Evolutionary conservation across 2,113 vertebrate species (phyloP).

Genomic region (Ictidomys tridecemlineatus): DNA sequence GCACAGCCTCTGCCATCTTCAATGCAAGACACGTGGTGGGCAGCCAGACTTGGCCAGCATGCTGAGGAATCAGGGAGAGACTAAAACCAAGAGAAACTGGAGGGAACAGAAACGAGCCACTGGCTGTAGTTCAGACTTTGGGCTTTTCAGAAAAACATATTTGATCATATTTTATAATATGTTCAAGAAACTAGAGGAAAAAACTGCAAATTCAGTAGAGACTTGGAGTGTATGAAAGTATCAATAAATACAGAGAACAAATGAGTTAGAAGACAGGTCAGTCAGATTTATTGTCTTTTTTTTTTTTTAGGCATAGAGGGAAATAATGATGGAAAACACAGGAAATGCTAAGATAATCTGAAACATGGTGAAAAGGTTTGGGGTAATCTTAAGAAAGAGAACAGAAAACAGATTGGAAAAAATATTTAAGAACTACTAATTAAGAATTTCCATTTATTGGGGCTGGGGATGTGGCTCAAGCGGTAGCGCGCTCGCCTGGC

Average conservation of each 20-base stretch:
- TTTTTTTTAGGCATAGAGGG: neutral
- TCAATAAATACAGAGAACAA: neutral
- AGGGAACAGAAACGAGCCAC: neutral
- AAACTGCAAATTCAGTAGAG: neutral
- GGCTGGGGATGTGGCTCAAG: no score
- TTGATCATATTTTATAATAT: neutral
- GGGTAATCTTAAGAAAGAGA: neutral
- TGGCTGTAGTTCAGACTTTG: neutral
- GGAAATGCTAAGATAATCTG: neutral
- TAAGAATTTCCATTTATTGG: neutral
- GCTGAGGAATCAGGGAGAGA: neutral
- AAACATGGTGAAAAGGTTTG: neutral
- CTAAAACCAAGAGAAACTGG: neutral
- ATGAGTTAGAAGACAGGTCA: neutral
- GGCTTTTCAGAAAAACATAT: neutral
- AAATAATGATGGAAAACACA: neutral
- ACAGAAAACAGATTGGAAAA: neutral
- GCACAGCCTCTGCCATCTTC: neutral
- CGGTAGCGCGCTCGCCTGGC: no score
- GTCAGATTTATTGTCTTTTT: neutral
- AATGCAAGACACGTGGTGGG: neutral
- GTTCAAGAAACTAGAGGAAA: conserved; percentile 47
- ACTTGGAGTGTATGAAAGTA: neutral
- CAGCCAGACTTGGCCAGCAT: neutral
- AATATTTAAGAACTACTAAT: neutral